These are phyloP conservation scores for Spongilla lacustris DNA, from an alignment of 37 sponge, comb jelly and placozoan species.

Conservation along the genomic window DNA sequence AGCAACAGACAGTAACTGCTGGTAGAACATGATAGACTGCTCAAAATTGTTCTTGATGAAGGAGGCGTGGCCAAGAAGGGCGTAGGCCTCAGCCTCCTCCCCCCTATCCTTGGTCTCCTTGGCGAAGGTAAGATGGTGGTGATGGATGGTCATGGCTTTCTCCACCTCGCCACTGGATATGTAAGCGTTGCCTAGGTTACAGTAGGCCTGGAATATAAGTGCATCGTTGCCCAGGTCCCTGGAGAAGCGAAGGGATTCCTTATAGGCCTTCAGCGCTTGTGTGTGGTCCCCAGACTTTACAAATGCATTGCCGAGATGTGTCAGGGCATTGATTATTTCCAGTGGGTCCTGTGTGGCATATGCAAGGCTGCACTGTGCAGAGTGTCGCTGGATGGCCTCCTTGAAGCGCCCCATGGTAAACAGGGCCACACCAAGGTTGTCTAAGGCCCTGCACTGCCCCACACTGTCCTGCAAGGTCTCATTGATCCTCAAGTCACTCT, in stretches of 20 bases:
- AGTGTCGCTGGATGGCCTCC: slow-evolving; percentile 74
- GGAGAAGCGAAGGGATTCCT: slow-evolving; percentile 72
- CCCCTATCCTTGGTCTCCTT: slow-evolving; percentile 75
- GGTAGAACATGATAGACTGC: slow-evolving; percentile 85
- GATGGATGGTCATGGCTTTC: slow-evolving; percentile 80
- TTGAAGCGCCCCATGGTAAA: slow-evolving; percentile 62
- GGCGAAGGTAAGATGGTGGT: slow-evolving; percentile 79
- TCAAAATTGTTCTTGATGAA: slow-evolving; percentile 64
- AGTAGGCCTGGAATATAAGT: slow-evolving; percentile 46
- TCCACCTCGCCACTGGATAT: slow-evolving; percentile 56
- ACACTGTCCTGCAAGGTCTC: slow-evolving; percentile 68
- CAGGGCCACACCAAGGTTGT: slow-evolving; percentile 77
- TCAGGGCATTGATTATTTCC: slow-evolving; percentile 74
- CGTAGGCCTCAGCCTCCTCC: slow-evolving; percentile 86
- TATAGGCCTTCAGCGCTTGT: slow-evolving; percentile 75
- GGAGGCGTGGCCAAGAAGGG: slow-evolving; percentile 72
- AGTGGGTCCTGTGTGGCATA: slow-evolving; percentile 42
- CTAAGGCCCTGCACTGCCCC: slow-evolving; percentile 73
- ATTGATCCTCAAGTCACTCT: slow-evolving; percentile 72
- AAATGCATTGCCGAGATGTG: slow-evolving; percentile 76
- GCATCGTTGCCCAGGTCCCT: slow-evolving; percentile 51
- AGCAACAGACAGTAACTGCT: slow-evolving; percentile 85
- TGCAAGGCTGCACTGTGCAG: slow-evolving; percentile 69
- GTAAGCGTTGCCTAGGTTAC: slow-evolving; percentile 40
- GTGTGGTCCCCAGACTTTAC: slow-evolving; percentile 52